Base-by-base conservation (phyloP, 1,140 invertebrate species). In the Cryptotermes secundus region DNA sequence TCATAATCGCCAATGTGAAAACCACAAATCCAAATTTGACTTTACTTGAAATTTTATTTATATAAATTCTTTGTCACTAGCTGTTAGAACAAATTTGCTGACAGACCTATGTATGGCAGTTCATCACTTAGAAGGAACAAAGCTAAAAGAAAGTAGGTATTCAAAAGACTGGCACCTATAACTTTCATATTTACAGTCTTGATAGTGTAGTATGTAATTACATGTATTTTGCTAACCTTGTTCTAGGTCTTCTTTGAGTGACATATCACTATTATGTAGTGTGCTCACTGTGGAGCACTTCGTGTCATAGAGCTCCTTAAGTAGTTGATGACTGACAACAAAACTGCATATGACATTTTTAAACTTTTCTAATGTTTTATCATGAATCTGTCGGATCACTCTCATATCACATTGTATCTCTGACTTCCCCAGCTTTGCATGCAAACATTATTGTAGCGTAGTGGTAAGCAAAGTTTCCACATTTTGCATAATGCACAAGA, bases 381-480 rank as follows among this genome's bases (percentile, higher is more conserved):
- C 26, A 65, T 3, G 26, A n/a, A 2, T 31, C 10, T 72, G 59
- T 31, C 31, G n/a, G 1, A 65, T 72, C 45, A 49, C 14, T 12
- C 10, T 31, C 10, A 31, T 72, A 9, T 31, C 59, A 72, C 45
- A 19, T 49, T 49, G 22, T 49, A 22, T 22, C 22, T 49, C 45
- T 49, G 16, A 49, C 59, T 31, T 31, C 31, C 59, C 3, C n/a
- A 31, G 59, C 59, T 72, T 72, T 72, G 59, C 59, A 72, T 72
- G 59, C n/a, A 31, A n/a, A 72, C n/a, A n/a, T 72, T 72, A 72
- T n/a, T 14, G n/a, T n/a, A 72, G n/a, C n/a, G n/a, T 72, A 72
- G 16, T 72, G 7, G 6, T 72, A n/a, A 9, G 10, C 1, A 72
- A 31, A 31, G 1, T 72, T 72, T 72, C 7, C 59, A 72, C 59